A percentile compares a stretch with the other conserved stretches of the same genome.
Evolutionary conservation across 1,140 invertebrate genomes (phyloP).

Genomic region (Sycophila sp.): DNA sequence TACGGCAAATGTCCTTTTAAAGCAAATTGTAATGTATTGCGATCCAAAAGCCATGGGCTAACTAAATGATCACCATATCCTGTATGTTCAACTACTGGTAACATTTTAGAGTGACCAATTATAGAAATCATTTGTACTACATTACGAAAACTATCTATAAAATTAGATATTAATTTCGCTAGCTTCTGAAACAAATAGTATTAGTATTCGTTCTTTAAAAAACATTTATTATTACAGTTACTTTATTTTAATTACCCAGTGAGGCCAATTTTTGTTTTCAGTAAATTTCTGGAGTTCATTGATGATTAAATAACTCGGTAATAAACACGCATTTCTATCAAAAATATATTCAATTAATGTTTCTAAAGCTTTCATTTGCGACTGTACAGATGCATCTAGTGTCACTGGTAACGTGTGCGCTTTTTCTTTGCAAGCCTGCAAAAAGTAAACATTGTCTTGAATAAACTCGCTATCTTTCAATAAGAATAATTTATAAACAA

Average conservation of each 20-base stretch:
- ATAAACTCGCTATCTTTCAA: too few species aligned
- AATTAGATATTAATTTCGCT: slow-evolving; percentile 84
- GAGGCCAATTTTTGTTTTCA: slow-evolving; percentile 84
- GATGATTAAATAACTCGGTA: slow-evolving; percentile 94
- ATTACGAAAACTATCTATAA: slow-evolving; percentile 90
- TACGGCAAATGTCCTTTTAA: slow-evolving; percentile 93
- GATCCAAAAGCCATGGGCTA: slow-evolving; percentile 92
- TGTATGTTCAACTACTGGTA: slow-evolving; percentile 94
- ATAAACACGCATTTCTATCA: slow-evolving; percentile 88
- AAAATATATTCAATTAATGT: slow-evolving; percentile 64
- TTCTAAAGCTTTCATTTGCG: slow-evolving; percentile 71
- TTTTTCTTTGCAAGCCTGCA: slow-evolving; percentile 86
- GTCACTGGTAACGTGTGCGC: slow-evolving; percentile 79
- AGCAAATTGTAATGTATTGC: slow-evolving; percentile 84
- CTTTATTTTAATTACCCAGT: slow-evolving; percentile 84
- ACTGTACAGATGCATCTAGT: slow-evolving; percentile 80
- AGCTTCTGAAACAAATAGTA: slow-evolving; percentile 70
- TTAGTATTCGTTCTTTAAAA: slow-evolving; percentile 2
- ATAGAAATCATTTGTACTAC: slow-evolving; percentile 96
- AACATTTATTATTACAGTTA: not conserved
- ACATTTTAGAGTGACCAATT: slow-evolving; percentile 87
- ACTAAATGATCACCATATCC: slow-evolving; percentile 88
- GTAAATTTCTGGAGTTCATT: slow-evolving; percentile 94
- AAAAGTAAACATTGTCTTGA: slow-evolving; percentile 39
- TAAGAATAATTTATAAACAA: slow-evolving; percentile 2